Evolutionary conservation across 30 jellyfish, hydroid and myxozoan genomes (phyloP), one percentile per base, ranked within the genome.

Genomic region (Hydractinia symbiolongicarpus): DNA sequence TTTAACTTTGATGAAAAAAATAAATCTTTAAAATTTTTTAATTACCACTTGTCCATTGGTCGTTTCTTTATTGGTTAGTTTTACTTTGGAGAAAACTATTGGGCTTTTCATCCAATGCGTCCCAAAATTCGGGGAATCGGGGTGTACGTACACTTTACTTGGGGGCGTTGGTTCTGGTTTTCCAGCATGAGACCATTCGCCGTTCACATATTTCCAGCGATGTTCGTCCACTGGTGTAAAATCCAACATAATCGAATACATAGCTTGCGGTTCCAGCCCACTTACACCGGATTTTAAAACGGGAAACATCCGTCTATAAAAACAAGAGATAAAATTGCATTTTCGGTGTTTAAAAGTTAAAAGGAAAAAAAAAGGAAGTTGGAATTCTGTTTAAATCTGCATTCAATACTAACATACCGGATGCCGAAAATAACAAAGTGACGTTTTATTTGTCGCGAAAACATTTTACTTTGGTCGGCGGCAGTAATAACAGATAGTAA

Each of bases 51-150:
- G 98, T 62, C 84, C 88, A 84, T 93, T 93, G 79, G 83, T 87
- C 76, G 91, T 93, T 83, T 93, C 98, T 73, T 93, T 94, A 84
- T 94, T 94, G 54, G 97, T 94, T 20, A 94, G 76, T 74, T 94
- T 94, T 51, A 89, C 97, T 81, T 89, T 94, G 8, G 99, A 88
- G 84, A 94, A 94, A 20, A 86, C 96, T 62, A 94, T 89, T 10
- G 97, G 93, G 82, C 83, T 88, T 60, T 94, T 89, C 99, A 94
- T 94, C 99, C 99, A 94, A 69, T 88, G 96, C 4, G 96, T 74
- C 17, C 99, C 99, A 67, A 88, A 94, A 73, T 94, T 94, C 8
- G 99, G 99, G 20, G 99, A 94, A 54, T 94, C 99, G 5, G 97
- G 97, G 83, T 94, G 99, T 53, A 89, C 96, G 67, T 94, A 94